Conservation (phyloP, 2,797 vertebrate genomes). For the Yasuhikotakia modesta region DNA sequence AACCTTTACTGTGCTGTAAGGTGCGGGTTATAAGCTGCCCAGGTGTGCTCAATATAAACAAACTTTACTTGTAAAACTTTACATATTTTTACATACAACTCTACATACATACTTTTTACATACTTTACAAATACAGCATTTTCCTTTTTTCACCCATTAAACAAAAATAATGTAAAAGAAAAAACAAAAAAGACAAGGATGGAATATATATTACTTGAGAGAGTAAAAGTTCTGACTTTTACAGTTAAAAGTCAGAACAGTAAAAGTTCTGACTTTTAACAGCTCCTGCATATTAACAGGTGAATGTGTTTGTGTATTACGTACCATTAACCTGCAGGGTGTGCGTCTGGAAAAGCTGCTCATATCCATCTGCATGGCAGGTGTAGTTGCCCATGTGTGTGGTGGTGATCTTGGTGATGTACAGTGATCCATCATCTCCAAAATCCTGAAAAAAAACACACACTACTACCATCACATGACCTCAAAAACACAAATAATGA, state of each 20-base stretch:
- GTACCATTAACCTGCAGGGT: slow-evolving; percentile 94
- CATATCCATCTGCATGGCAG: slow-evolving; percentile 90
- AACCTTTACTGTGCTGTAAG: background rate
- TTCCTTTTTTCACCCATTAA: background rate
- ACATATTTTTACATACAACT: too few species aligned
- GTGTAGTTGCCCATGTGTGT: slow-evolving; percentile 97
- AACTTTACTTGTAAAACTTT: background rate
- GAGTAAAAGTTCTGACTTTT: too few species aligned
- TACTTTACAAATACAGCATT: background rate
- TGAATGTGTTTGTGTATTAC: slow-evolving; percentile 52
- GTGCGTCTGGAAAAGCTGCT: slow-evolving; percentile 88
- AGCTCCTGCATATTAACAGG: background rate
- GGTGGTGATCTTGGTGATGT: slow-evolving; percentile 96
- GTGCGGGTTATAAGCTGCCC: background rate
- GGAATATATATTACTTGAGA: background rate
- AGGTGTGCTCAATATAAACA: background rate
- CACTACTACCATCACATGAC: background rate
- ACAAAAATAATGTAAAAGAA: background rate
- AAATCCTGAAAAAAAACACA: slow-evolving; percentile 83
- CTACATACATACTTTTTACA: too few species aligned
- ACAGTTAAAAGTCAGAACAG: too few species aligned
- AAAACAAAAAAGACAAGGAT: background rate
- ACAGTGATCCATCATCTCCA: slow-evolving; percentile 95
- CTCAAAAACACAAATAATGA: slow-evolving; percentile 3
- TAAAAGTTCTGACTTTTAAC: too few species aligned